Base-by-base conservation (phyloP, 2,888 invertebrate species). In the Agrotis ipsilon region DNA sequence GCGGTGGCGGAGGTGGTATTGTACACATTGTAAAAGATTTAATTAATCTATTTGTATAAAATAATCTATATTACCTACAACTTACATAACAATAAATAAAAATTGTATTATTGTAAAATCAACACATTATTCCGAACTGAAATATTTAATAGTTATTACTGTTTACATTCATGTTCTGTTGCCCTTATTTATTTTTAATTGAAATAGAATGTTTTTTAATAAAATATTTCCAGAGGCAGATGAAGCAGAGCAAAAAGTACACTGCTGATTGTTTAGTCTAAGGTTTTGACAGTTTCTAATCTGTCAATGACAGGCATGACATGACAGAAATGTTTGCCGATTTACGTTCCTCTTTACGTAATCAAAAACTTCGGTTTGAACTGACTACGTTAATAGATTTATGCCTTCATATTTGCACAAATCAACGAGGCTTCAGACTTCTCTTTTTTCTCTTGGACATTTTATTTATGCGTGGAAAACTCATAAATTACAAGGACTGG, bases 1-100 rank as follows among this genome's bases (percentile, higher is more conserved):
- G 91, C 13, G 91, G 93, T 24, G 92, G 92, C 16, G 93, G 93
- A 46, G 93, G 90, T 18, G 94, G 94, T 82, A 92, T 87, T 32
- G 94, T 87, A 82, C 94, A 94, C 95, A 95, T 95, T 82, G 70
- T 90, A 39, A 19, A 48, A 55, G 11, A 21, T 68, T 66, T 16
- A 11, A 49, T 19, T 48, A 13, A 48, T 14, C 1, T 63, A 54
- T 9, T n/a, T 45, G 19, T n/a, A 19, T 39, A 57, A 68, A 73
- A 60, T n/a, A 45, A 55, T 57, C 5, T 43, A 57, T 49, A 27
- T 45, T 61, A n/a, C n/a, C n/a, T n/a, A 21, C 46, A 69, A 73
- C 66, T 80, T 86, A 77, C 68, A 75, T 83, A 80, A 83, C 58
- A 70, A 67, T 67, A 51, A 76, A 72, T 48, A 54, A 60, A 75